These are phyloP conservation scores for Xyliphius kryptos DNA, from an alignment of 2,113 vertebrate genomes.

Conservation along the genomic window DNA sequence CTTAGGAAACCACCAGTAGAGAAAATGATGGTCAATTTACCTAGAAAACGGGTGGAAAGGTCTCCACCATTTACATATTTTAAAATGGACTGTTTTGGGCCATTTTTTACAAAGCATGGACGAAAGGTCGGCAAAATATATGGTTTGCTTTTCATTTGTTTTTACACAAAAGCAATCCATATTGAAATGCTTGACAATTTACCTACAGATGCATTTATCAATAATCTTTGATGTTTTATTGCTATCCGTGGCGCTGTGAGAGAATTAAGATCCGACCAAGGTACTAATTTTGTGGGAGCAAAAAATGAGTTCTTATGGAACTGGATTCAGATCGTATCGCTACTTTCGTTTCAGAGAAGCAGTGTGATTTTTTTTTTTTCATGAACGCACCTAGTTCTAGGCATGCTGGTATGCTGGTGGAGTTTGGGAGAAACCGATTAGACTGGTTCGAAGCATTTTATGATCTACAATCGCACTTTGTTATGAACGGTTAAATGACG, in stretches of 20 bases:
- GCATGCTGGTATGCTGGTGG: background rate
- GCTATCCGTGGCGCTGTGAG: slow-evolving; percentile 8
- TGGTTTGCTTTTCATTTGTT: slow-evolving; percentile 1
- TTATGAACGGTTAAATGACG: no score
- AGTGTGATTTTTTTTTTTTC: slow-evolving; percentile 25
- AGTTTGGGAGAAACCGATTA: background rate
- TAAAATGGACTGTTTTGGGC: slow-evolving; percentile 7
- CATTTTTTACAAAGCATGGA: slow-evolving; percentile 11
- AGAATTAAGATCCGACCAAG: slow-evolving; percentile 17
- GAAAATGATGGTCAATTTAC: slow-evolving; percentile 20
- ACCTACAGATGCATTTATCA: slow-evolving; percentile 1
- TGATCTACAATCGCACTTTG: no score
- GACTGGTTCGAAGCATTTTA: background rate
- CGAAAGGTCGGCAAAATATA: slow-evolving; percentile 11
- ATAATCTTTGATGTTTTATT: slow-evolving; percentile 1
- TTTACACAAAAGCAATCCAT: slow-evolving; percentile 1
- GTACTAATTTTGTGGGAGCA: slow-evolving; percentile 15
- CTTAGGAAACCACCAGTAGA: background rate
- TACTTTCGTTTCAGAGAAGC: background rate
- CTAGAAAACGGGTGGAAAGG: background rate
- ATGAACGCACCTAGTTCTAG: background rate
- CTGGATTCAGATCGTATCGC: slow-evolving; percentile 7
- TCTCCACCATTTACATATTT: slow-evolving; percentile 2
- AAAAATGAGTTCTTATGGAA: slow-evolving; percentile 15
- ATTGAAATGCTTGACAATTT: slow-evolving; percentile 17